These are phyloP conservation scores for Sebastes elongatus DNA, from an alignment of 2,797 vertebrate genomes.

Conservation along the genomic window DNA sequence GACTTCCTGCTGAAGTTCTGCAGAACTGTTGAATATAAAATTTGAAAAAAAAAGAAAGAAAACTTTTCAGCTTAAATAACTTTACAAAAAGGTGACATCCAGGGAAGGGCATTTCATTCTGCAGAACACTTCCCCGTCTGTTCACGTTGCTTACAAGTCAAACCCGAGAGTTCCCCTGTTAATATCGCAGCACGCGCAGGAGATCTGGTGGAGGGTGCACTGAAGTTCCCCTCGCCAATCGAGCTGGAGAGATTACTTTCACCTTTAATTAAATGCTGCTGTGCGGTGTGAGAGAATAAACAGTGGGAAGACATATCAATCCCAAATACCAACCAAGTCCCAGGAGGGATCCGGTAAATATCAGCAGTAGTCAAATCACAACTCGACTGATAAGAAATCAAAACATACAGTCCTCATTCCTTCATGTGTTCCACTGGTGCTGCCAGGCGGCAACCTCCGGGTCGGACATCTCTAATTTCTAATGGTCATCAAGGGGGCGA, in stretches of 20 bases:
- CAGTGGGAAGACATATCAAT: conserved; percentile 57
- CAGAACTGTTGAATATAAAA: conserved; percentile 83
- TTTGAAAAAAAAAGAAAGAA: background rate
- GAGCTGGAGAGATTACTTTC: conserved; percentile 59
- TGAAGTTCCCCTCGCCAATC: conserved; percentile 17
- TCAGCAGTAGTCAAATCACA: conserved; percentile 56
- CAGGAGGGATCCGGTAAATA: conserved; percentile 67
- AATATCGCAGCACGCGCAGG: conserved; percentile 18
- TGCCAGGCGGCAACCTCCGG: background rate
- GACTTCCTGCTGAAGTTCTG: conserved; percentile 91
- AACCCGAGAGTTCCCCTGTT: conserved; percentile 6
- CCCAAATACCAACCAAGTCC: conserved; percentile 67
- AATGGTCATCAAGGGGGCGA: background rate
- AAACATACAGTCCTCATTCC: background rate
- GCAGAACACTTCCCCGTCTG: conserved; percentile 16
- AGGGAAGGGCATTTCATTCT: conserved; percentile 35
- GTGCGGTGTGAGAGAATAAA: conserved; percentile 56
- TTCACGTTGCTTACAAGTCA: conserved; percentile 5
- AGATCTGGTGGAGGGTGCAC: conserved; percentile 20
- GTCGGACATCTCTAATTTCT: background rate
- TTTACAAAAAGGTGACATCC: conserved; percentile 18
- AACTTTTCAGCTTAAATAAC: conserved; percentile 30
- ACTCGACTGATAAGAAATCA: conserved; percentile 41
- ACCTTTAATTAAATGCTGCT: conserved; percentile 79
- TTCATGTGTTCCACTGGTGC: background rate